These are phyloP conservation scores for Poecile montanus DNA, from an alignment of 2,797 vertebrate genomes.

Conservation along the genomic window DNA sequence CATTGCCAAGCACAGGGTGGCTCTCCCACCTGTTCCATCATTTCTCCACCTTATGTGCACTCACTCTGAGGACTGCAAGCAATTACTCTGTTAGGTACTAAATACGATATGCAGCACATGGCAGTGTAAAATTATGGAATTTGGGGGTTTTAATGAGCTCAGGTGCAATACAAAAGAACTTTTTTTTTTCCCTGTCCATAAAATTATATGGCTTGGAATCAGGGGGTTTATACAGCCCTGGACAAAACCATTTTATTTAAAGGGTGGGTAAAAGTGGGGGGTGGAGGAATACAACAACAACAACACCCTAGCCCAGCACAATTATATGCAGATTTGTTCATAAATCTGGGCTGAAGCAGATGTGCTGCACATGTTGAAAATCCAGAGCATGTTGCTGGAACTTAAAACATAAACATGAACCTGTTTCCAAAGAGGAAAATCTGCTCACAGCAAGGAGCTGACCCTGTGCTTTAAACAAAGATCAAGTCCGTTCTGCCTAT, in stretches of 20 bases:
- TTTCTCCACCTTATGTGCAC: slow-evolving; percentile 72
- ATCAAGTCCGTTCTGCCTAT: slow-evolving; percentile 67
- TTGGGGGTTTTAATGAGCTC: slow-evolving; percentile 81
- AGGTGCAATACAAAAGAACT: slow-evolving; percentile 81
- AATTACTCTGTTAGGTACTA: slow-evolving; percentile 77
- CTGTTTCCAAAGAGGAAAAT: slow-evolving; percentile 78
- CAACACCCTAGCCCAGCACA: slow-evolving; percentile 64
- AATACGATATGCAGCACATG: slow-evolving; percentile 76
- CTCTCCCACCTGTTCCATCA: slow-evolving; percentile 77
- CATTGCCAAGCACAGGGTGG: slow-evolving; percentile 46
- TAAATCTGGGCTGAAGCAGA: slow-evolving; percentile 77
- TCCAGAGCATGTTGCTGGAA: slow-evolving; percentile 74
- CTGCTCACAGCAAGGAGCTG: slow-evolving; percentile 78
- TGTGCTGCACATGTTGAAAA: slow-evolving; percentile 78
- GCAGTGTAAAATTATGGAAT: slow-evolving; percentile 84
- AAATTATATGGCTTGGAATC: slow-evolving; percentile 83
- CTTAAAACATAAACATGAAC: slow-evolving; percentile 81
- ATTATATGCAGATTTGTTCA: slow-evolving; percentile 83
- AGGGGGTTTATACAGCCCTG: slow-evolving; percentile 73
- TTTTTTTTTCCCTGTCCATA: slow-evolving; percentile 72
- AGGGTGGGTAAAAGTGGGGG: slow-evolving; percentile 2
- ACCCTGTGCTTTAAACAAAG: slow-evolving; percentile 76
- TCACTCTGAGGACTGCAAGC: slow-evolving; percentile 74
- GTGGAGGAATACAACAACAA: slow-evolving; percentile 54
- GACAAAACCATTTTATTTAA: slow-evolving; percentile 79